Evolutionary conservation across 2,113 vertebrate genomes (phyloP), one percentile per base, ranked within the genome.

Genomic region (Oenanthe oenanthe): DNA sequence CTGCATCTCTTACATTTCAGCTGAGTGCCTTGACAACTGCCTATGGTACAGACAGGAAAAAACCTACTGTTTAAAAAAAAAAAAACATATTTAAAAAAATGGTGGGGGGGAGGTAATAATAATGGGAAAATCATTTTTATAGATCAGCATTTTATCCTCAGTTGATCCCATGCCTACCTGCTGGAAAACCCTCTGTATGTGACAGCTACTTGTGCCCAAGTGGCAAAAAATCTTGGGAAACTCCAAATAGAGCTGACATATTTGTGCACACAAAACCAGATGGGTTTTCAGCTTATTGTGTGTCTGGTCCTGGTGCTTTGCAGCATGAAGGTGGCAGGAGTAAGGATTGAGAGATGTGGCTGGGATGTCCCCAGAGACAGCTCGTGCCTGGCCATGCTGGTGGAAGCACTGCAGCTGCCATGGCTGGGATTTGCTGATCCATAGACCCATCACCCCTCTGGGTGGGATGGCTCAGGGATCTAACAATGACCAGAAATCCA

Each of bases 41-140:
- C 3, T 31, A 7, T 16, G 25, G 43, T 82, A 38, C 29, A 54
- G 24, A 76, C 10, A 51, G 58, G 13, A 50, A 7, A 12, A 26
- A 50, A 21, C 42, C 10, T n/a, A 43, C 28, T 22, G 7, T 3
- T 42, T 42, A 13, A 2, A 4, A 28, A 2, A 4, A 28, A 2
- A 10, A 31, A 56, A 38, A 16, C 12, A 20, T 20, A 6, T 45
- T 0, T 2, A 38, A 54, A 20, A 54, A 17, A 6, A 6, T 5
- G 1, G 2, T 1, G 4, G 2, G 8, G 2, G 8, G 25, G 5
- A 22, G 12, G 25, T 26, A 8, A 21, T 42, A 45, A 9, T 12
- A 76, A 43, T 43, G 13, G 11, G 26, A 28, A 34, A 56, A 36
- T 32, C 42, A 42, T 62, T 62, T 31, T 32, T 4, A 31, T 57